Evolutionary conservation across 2,113 vertebrate species (phyloP).

Genomic region (Helogale parvula): DNA sequence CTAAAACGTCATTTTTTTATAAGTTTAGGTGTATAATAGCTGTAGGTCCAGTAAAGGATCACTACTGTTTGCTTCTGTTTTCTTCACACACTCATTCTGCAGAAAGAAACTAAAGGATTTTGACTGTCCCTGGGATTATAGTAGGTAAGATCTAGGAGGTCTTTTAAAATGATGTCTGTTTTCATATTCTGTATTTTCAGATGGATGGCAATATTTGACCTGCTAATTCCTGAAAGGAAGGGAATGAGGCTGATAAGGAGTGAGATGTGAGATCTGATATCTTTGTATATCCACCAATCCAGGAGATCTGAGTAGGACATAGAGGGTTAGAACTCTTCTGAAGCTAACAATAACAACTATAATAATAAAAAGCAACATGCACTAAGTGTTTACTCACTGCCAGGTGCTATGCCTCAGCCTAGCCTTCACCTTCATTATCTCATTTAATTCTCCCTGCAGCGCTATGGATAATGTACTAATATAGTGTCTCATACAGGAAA

Average conservation of each 20-base stretch:
- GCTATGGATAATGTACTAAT: not conserved
- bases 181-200: slow-evolving; percentile 7
- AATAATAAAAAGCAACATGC: not conserved
- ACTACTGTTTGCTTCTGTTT: not conserved
- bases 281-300: not conserved
- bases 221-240: not conserved
- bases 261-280: not conserved
- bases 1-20: not conserved
- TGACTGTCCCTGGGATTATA: not conserved
- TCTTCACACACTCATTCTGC: not conserved
- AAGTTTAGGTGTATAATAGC: not conserved
- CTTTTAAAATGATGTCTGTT: not conserved
- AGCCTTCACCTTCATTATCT: not conserved
- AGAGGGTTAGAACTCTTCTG: not conserved
- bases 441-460: not conserved
- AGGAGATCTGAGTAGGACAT: not conserved
- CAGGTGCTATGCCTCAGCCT: not conserved
- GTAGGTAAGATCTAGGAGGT: not conserved
- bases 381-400: not conserved
- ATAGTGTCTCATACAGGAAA: not conserved
- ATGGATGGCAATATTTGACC: not conserved
- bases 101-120: not conserved
- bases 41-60: not conserved
- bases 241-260: not conserved
- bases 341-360: not conserved